Evolutionary conservation across 2,797 vertebrate species (phyloP).

Genomic region (Synanceia verrucosa): DNA sequence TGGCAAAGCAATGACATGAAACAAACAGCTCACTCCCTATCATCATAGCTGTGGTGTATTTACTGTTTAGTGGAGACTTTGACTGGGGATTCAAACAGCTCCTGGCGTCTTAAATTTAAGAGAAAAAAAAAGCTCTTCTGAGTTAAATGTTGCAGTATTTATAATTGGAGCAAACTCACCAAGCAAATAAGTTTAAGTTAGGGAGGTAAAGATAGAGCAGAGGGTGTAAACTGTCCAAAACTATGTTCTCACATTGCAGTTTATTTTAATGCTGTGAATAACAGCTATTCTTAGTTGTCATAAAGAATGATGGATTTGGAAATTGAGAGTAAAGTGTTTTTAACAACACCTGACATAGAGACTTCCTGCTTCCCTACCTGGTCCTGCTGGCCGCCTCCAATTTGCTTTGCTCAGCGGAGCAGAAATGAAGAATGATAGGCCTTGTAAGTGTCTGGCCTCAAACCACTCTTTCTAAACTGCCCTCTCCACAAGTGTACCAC

Average conservation of each 20-base stretch:
- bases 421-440: slow-evolving; percentile 75
- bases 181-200: slow-evolving; percentile 26
- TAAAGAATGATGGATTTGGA: slow-evolving; percentile 34
- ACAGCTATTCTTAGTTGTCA: slow-evolving; percentile 20
- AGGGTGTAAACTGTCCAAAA: neutral
- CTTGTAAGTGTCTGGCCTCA: slow-evolving; percentile 63
- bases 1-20: slow-evolving; percentile 68
- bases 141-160: slow-evolving; percentile 35
- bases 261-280: neutral
- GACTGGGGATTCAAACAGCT: slow-evolving; percentile 55
- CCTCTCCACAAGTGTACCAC: slow-evolving; percentile 64
- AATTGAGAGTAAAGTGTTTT: slow-evolving; percentile 34
- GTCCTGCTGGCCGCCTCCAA: slow-evolving; percentile 59
- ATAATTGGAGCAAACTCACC: slow-evolving; percentile 24
- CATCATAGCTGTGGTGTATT: slow-evolving; percentile 53
- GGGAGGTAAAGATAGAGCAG: slow-evolving; percentile 26
- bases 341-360: slow-evolving; percentile 36
- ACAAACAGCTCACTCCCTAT: slow-evolving; percentile 68
- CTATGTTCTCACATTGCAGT: slow-evolving; percentile 9
- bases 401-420: slow-evolving; percentile 72
- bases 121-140: slow-evolving; percentile 12
- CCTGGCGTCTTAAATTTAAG: slow-evolving; percentile 47
- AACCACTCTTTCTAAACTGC: slow-evolving; percentile 60
- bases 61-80: slow-evolving; percentile 40
- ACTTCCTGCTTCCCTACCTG: slow-evolving; percentile 53